Conservation (phyloP, 1,140 invertebrate species). For the Nylanderia fulva region DNA sequence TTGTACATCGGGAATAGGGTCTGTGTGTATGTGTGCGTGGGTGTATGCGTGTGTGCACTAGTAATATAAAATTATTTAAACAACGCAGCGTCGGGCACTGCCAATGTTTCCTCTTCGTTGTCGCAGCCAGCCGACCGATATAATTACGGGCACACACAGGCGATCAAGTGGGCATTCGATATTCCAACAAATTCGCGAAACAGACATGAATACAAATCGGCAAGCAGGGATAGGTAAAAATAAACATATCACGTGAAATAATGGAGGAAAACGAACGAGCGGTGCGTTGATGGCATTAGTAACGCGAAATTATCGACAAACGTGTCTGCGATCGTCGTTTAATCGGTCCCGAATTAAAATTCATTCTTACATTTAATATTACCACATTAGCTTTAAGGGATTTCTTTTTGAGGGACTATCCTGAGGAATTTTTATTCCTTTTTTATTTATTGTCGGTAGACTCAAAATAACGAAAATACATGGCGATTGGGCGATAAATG, state of each 20-base stretch:
- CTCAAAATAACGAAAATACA: background rate
- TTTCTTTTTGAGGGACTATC: too few relatives aligned
- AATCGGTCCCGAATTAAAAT: background rate
- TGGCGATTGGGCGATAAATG: background rate
- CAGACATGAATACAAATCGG: slow-evolving; percentile 46
- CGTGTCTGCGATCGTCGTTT: background rate
- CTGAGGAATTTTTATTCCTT: too few relatives aligned
- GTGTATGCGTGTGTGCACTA: background rate
- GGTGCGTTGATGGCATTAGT: slow-evolving; percentile 20
- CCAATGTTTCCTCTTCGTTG: slow-evolving; percentile 31
- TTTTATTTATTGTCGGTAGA: too few relatives aligned
- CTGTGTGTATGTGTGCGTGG: background rate
- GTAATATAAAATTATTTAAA: slow-evolving; percentile 59
- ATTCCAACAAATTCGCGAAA: slow-evolving; percentile 53
- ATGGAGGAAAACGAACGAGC: background rate
- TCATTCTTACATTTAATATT: background rate
- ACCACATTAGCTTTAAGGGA: background rate
- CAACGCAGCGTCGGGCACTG: slow-evolving; percentile 21
- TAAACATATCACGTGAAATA: slow-evolving; percentile 52
- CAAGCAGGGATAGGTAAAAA: slow-evolving; percentile 5
- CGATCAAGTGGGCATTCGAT: slow-evolving; percentile 23
- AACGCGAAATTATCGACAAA: background rate
- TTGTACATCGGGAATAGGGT: background rate
- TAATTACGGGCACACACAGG: slow-evolving; percentile 29
- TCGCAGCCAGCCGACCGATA: background rate